Base-by-base conservation (phyloP, 2,113 vertebrate species). In the Pampusana beccarii region DNA sequence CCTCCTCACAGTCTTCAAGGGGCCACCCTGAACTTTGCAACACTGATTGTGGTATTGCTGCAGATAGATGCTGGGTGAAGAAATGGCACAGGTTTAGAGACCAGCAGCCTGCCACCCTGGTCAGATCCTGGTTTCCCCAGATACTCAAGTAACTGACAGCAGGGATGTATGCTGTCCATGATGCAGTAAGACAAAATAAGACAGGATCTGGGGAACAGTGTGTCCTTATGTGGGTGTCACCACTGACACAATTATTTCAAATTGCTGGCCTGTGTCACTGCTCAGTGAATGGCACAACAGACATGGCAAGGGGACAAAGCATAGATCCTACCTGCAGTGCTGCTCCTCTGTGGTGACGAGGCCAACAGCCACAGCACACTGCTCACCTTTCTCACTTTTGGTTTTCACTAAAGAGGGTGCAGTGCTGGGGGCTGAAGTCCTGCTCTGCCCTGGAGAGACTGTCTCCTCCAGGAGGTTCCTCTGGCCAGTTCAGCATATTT, bases 191-290 rank as follows among this genome's bases (percentile, higher is more conserved):
- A 33, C 21, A 62, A 62, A 44, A 54, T 11, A 10, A 34, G 14
- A 33, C n/a, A 10, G 33, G 10, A 28, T 25, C 10, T 50, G 58
- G 4, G 29, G 26, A 13, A n/a, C 0, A 6, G 1, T 8, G 1
- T 13, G 48, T 60, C 38, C 16, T 65, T 75, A 36, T 33, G 24
- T 36, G 36, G 18, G 24, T 33, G 46, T 58, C 8, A 46, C 36
- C 42, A 64, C 17, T 40, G 38, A 46, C 16, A 11, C 0, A 4
- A 44, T 31, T 13, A 20, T 48, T 20, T 77, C 33, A 56, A 72
- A 36, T 42, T 42, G 14, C 33, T 80, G 62, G 10, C 14, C 28
- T 51, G 21, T 48, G 62, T 50, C 31, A 28, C 31, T 72, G 67
- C 16, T 67, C 28, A 20, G 36, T 23, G 21, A n/a, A 20, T 60